These are phyloP conservation scores for Drosophila busckii DNA, from an alignment of 1,140 invertebrate species.

Conservation along the genomic window DNA sequence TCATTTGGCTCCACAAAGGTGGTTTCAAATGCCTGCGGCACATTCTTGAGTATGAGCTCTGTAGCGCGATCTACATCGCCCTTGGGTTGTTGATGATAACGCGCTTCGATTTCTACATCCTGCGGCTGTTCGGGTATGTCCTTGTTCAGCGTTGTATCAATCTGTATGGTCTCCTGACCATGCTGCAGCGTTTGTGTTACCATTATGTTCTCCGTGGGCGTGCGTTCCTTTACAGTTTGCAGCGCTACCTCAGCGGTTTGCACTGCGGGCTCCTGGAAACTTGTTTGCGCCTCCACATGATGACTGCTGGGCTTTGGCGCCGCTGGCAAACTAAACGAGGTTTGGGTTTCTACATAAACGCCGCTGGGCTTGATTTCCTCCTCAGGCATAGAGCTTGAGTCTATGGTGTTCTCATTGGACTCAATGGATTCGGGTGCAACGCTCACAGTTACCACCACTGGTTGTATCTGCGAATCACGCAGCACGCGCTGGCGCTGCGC, in stretches of 20 bases:
- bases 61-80: conserved; percentile 70
- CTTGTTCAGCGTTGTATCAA: conserved; percentile 83
- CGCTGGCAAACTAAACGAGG: conserved; percentile 79
- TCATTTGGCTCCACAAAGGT: conserved; percentile 88
- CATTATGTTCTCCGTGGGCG: conserved; percentile 84
- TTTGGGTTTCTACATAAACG: conserved; percentile 80
- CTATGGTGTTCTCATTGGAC: conserved; percentile 64
- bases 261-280: conserved; percentile 76
- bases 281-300: conserved; percentile 82
- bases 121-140: conserved; percentile 80
- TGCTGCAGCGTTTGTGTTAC: conserved; percentile 84
- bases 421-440: conserved; percentile 45
- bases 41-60: conserved; percentile 76
- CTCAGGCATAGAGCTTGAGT: conserved; percentile 70
- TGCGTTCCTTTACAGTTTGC: conserved; percentile 68
- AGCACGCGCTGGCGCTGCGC: conserved; percentile 53
- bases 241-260: conserved; percentile 62
- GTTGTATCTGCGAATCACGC: conserved; percentile 56
- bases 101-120: conserved; percentile 86
- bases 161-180: conserved; percentile 88
- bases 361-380: conserved; percentile 56
- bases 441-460: conserved; percentile 19
- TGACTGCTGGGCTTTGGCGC: conserved; percentile 1
- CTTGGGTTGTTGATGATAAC: conserved; percentile 81
- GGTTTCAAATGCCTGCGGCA: conserved; percentile 88